A percentile compares a stretch with the other conserved stretches of the same genome.
phyloP scores from a whole-genome alignment of 2,888 invertebrate species.

The Mythimna lalbum region DNA sequence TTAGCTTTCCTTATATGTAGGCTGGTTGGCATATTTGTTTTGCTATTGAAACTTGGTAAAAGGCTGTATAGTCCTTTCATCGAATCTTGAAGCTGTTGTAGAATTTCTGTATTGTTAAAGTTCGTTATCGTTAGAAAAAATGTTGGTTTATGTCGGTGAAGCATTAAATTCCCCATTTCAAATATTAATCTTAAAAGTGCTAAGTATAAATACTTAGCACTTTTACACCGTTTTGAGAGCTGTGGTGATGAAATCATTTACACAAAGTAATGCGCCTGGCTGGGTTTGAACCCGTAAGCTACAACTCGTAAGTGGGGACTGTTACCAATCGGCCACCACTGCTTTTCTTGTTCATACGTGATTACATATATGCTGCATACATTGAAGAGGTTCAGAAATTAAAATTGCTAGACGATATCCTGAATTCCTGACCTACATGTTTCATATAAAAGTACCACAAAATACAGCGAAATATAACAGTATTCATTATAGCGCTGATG shows the following conservation, averaged over 20 bases:
- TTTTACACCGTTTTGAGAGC: too few species aligned
- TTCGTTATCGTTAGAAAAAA: too few species aligned
- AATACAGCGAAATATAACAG: constrained; percentile 1
- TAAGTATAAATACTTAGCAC: too few species aligned
- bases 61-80: background rate
- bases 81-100: too few species aligned
- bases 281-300: too few species aligned
- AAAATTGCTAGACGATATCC: background rate
- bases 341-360: too few species aligned
- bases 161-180: background rate
- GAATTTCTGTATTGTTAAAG: too few species aligned
- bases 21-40: constrained; percentile 18
- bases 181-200: background rate
- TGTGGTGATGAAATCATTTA: too few species aligned
- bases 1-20: constrained; percentile 34
- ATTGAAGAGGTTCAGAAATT: background rate
- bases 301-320: too few species aligned
- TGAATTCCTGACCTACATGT: constrained; percentile 8
- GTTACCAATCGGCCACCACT: too few species aligned
- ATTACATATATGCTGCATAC: too few species aligned
- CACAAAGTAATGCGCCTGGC: too few species aligned
- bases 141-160: background rate
- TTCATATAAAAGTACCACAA: background rate
- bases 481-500: constrained; percentile 32
- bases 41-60: background rate